Conservation (phyloP, 2,797 vertebrate genomes). For the Acanthornis magna region DNA sequence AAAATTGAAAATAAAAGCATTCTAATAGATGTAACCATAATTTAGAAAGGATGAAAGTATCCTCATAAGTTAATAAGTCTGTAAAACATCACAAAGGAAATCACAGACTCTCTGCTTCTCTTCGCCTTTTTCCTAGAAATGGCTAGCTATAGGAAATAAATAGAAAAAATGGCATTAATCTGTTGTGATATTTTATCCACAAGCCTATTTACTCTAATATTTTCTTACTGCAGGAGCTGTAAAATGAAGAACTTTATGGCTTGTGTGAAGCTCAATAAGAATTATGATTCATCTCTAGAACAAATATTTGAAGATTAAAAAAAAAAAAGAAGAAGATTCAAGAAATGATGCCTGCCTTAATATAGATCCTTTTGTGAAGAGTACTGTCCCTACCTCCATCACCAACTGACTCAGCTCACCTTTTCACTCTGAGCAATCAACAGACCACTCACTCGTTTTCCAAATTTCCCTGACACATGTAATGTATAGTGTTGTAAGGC, state of each 20-base stretch:
- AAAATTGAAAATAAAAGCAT: not conserved
- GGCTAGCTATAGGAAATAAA: not conserved
- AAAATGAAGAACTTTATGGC: constrained; percentile 33
- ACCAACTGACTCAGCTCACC: not conserved
- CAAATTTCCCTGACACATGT: not conserved
- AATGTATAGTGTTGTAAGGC: not conserved
- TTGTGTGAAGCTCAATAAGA: constrained; percentile 12
- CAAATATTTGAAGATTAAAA: constrained; percentile 19
- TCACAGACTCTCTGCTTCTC: not conserved
- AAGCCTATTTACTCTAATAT: constrained; percentile 26
- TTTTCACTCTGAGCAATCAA: not conserved
- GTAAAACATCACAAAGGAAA: not conserved
- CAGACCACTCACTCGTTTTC: not conserved
- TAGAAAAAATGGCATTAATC: not conserved
- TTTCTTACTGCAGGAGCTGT: constrained; percentile 50
- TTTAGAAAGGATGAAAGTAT: not conserved
- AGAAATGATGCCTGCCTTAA: not conserved
- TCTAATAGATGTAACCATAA: not conserved
- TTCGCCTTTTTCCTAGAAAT: not conserved
- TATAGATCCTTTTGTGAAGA: not conserved
- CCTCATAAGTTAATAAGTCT: not conserved
- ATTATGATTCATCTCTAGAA: constrained; percentile 39
- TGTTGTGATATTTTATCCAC: constrained; percentile 34
- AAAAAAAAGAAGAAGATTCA: not conserved
- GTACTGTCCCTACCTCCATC: not conserved